Conservation (phyloP, 2,888 invertebrate genomes). For the Criorhina ranunculi region DNA sequence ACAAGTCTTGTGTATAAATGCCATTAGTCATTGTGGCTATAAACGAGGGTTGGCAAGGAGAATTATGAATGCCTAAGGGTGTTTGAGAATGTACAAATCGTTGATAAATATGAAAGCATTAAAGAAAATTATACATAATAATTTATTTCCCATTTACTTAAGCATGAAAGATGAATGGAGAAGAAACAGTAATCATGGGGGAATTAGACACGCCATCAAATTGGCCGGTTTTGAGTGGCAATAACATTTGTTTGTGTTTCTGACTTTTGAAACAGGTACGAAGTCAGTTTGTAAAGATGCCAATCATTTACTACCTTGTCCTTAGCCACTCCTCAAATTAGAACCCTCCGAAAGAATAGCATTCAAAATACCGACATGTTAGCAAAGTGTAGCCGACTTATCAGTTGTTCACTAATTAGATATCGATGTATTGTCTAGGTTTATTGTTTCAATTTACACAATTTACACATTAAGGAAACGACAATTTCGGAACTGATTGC, state of each 20-base stretch:
- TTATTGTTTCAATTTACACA: slow-evolving; percentile 13
- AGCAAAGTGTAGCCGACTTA: no score
- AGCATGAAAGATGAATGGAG: not conserved
- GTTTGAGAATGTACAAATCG: slow-evolving; percentile 7
- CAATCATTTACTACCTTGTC: no score
- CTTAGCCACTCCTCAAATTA: no score
- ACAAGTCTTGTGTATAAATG: slow-evolving; percentile 5
- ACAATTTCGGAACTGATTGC: not conserved
- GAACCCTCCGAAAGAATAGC: no score
- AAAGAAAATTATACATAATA: not conserved
- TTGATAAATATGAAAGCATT: slow-evolving; percentile 8
- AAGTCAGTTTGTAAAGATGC: not conserved
- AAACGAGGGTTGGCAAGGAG: not conserved
- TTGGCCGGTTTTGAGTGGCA: not conserved
- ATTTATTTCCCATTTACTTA: slow-evolving; percentile 10
- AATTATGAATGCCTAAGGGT: not conserved
- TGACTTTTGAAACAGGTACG: not conserved
- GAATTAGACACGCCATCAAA: not conserved
- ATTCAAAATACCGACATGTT: no score
- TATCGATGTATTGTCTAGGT: slow-evolving; percentile 10
- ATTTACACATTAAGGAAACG: slow-evolving; percentile 24
- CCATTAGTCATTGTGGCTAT: not conserved
- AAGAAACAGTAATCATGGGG: not conserved
- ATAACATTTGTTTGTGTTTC: not conserved
- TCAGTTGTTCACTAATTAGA: slow-evolving; percentile 23